A percentile compares a stretch with the other conserved stretches of the same genome.
Evolutionary conservation across 2,797 vertebrate genomes (phyloP).

Genomic region (Linurgus olivaceus): DNA sequence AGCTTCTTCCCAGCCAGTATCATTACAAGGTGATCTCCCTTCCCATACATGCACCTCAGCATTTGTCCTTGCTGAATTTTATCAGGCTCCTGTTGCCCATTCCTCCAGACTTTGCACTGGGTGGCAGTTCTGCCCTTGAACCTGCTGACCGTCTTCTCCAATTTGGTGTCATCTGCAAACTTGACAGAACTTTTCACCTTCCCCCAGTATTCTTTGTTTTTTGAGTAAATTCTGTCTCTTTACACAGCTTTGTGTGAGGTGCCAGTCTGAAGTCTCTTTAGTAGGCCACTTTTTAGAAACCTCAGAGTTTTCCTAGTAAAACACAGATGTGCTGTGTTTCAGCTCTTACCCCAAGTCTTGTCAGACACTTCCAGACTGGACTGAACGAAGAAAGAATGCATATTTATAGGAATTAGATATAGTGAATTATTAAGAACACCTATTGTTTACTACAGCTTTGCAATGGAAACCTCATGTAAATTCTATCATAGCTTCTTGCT

Average conservation of each 20-base stretch:
- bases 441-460: not conserved
- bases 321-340: not conserved
- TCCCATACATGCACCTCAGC: not conserved
- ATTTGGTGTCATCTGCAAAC: not conserved
- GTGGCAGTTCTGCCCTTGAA: not conserved
- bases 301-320: not conserved
- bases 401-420: not conserved
- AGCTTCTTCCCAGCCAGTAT: rapidly evolving
- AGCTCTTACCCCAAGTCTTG: not conserved
- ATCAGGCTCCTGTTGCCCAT: not conserved
- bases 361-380: not conserved
- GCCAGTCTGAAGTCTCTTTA: not conserved
- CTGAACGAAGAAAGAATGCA: not conserved
- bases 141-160: not conserved
- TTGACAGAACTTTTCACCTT: not conserved
- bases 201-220: not conserved
- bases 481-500: not conserved
- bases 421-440: not conserved
- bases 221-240: not conserved
- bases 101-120: not conserved
- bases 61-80: not conserved
- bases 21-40: not conserved
- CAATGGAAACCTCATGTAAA: not conserved
- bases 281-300: not conserved
- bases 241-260: not conserved